Base-by-base conservation (phyloP, 2,797 vertebrate species). In the Gymnocypris eckloni region DNA sequence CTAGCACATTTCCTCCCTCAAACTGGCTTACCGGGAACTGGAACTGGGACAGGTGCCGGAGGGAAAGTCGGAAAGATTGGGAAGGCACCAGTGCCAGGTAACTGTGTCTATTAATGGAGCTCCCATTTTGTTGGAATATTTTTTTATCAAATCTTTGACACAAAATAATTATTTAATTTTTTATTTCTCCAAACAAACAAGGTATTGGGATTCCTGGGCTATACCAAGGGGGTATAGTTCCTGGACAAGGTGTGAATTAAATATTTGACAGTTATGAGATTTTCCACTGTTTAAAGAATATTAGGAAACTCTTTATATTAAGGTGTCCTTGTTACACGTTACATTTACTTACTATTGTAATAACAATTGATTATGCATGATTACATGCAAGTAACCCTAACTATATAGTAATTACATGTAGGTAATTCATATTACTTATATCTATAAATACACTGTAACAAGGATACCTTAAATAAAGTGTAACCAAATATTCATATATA, bases 201-300 rank as follows among this genome's bases (percentile, higher is more conserved):
- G 98, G 98, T 45, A 94, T 97, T 88, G 97, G 97, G 4, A 92
- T 99, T 78, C 98, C 97, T 71, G 98, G 97, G 81, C 96, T 96
- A 25, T 97, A 97, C 87, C 97, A 98, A 1, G 97, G 97, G 0
- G 97, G 97, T 1, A 95, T 97, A 73, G 93, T 97, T 66, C 97
- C 97, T 4, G 96, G 96, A 0, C 93, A 97, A 96, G 97, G 98
- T 97, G 86, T 88, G 41, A 72, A 37, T 81, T 7, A 76, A 67
- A 33, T 77, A 22, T 64, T 59, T 66, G n/a, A 59, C 33, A n/a
- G 48, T 81, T 56, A 76, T 4, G 16, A 2, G 66, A 8, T 33
- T 69, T 45, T 72, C 22, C 41, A 6, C 16, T 70, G 12, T 59
- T 84, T 28, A 50, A 0, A 77, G 84, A 67, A 72, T 72, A 28